phyloP scores from a whole-genome alignment of 2,888 invertebrate genomes.

The Lacanobia wlatinum region DNA sequence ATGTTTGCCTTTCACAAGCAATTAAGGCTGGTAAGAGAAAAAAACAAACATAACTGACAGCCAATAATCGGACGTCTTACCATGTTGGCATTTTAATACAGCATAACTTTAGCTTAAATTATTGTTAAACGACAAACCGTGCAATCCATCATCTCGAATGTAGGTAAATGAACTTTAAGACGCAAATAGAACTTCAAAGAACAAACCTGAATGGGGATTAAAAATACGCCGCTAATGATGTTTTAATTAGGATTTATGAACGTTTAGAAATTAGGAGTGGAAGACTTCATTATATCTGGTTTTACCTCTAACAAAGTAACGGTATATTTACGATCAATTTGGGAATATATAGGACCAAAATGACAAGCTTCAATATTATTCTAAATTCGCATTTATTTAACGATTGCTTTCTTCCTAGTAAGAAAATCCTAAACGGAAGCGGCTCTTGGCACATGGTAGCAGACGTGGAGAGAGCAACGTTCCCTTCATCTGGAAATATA shows the following conservation, averaged over 20 bases:
- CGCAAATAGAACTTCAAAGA: constrained; percentile 64
- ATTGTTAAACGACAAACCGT: constrained; percentile 55
- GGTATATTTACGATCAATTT: constrained; percentile 20
- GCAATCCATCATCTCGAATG: constrained; percentile 58
- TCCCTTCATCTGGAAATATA: constrained; percentile 13
- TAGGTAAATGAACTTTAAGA: constrained; percentile 65
- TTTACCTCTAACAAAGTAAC: constrained; percentile 40
- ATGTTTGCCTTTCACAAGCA: constrained; percentile 44
- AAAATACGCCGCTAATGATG: constrained; percentile 62
- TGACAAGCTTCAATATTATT: neutral
- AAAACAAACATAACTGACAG: constrained; percentile 21
- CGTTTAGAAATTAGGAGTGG: constrained; percentile 41
- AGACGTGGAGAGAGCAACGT: neutral
- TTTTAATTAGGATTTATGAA: constrained; percentile 67
- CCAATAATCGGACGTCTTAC: constrained; percentile 37
- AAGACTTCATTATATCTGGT: constrained; percentile 39
- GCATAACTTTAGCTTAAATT: constrained; percentile 49
- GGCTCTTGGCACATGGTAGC: neutral
- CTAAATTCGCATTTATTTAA: neutral
- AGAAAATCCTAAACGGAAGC: neutral
- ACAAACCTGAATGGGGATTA: constrained; percentile 57
- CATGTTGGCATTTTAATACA: constrained; percentile 38
- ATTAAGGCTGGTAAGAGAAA: constrained; percentile 10
- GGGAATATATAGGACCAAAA: neutral
- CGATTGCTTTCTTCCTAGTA: neutral